Evolutionary conservation across 2,797 vertebrate genomes (phyloP).

Genomic region (Meda fulgida): DNA sequence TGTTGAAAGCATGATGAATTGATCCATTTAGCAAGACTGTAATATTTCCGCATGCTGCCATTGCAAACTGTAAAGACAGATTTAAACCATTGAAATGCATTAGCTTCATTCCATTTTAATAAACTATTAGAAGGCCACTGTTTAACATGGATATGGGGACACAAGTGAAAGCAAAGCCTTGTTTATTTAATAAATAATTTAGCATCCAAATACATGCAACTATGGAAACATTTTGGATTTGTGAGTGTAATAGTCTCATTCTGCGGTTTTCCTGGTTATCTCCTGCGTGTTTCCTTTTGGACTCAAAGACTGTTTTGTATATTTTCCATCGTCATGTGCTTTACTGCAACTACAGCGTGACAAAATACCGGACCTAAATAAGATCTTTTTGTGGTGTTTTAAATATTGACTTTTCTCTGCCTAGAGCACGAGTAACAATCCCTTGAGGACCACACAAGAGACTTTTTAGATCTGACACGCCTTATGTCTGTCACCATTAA

Average conservation of each 20-base stretch:
- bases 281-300: too few relatives aligned
- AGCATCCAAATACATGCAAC: not conserved
- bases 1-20: slow-evolving; percentile 73
- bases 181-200: not conserved
- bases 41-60: slow-evolving; percentile 79
- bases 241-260: not conserved
- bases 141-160: not conserved
- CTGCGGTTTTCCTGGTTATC: too few relatives aligned
- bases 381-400: too few relatives aligned
- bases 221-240: not conserved
- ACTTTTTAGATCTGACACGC: too few relatives aligned
- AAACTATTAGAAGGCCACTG: not conserved
- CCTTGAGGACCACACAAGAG: too few relatives aligned
- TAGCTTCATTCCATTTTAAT: not conserved
- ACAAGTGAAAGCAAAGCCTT: not conserved
- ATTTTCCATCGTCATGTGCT: too few relatives aligned
- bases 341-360: too few relatives aligned
- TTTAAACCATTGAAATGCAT: not conserved
- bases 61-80: slow-evolving; percentile 74
- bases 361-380: too few relatives aligned
- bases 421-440: too few relatives aligned
- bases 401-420: too few relatives aligned
- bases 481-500: too few relatives aligned
- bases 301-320: too few relatives aligned
- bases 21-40: slow-evolving; percentile 82